These are phyloP conservation scores for Dunckerocampus dactyliophorus DNA, from an alignment of 2,113 vertebrate species.

Conservation along the genomic window DNA sequence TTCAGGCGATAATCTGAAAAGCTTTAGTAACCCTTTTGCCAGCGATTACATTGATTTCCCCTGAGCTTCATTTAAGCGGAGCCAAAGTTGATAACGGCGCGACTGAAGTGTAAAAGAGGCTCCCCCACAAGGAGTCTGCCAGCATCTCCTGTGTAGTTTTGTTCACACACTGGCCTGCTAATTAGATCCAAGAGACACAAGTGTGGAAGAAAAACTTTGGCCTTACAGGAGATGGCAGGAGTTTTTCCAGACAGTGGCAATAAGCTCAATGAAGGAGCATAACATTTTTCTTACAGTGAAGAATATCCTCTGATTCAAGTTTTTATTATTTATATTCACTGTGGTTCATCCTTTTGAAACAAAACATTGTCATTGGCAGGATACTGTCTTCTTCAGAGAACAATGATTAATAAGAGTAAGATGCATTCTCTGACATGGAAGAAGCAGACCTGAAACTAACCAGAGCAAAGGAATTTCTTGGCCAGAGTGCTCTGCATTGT, in stretches of 20 bases:
- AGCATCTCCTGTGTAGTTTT: conserved; percentile 43
- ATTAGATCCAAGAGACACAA: conserved; percentile 26
- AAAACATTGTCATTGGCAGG: conserved; percentile 4
- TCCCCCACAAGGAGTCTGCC: conserved; percentile 49
- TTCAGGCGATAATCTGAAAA: conserved; percentile 17
- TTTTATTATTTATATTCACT: no score
- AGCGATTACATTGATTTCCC: conserved; percentile 40
- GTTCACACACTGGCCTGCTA: conserved; percentile 29
- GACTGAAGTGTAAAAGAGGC: conserved; percentile 46
- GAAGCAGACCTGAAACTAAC: conserved; percentile 63
- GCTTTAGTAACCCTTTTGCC: conserved; percentile 37
- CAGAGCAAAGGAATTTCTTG: conserved; percentile 95
- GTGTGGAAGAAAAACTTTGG: conserved; percentile 20
- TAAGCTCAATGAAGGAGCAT: conserved; percentile 34
- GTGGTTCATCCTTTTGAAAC: no score
- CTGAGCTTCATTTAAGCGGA: conserved; percentile 47
- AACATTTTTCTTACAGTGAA: conserved; percentile 29
- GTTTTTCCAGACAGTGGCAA: conserved; percentile 7
- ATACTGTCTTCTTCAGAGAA: neutral
- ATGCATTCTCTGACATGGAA: neutral
- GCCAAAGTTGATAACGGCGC: conserved; percentile 51
- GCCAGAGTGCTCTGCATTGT: conserved; percentile 89
- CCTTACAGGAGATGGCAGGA: conserved; percentile 14
- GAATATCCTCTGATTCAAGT: neutral
- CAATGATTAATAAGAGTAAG: neutral